Conservation (phyloP, 1,140 invertebrate species). For the Drosophila yakuba region DNA sequence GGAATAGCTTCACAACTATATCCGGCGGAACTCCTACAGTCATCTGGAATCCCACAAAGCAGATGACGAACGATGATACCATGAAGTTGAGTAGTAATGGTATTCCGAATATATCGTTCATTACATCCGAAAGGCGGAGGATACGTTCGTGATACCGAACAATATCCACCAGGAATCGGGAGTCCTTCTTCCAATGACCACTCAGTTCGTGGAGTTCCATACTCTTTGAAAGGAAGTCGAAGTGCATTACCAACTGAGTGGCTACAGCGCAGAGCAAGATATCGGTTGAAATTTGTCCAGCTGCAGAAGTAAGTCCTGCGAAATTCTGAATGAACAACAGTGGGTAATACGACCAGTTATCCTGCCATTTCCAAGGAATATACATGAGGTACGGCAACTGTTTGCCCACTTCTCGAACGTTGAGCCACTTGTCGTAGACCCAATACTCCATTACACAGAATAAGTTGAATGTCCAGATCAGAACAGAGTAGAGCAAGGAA, state of each 20-base stretch:
- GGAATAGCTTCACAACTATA: constrained; percentile 46
- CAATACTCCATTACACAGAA: constrained; percentile 51
- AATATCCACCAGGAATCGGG: constrained; percentile 21
- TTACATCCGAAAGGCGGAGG: constrained; percentile 16
- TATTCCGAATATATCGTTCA: constrained; percentile 63
- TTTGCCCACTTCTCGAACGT: constrained; percentile 34
- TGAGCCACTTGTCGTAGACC: constrained; percentile 64
- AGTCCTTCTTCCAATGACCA: constrained; percentile 44
- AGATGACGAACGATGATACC: constrained; percentile 71
- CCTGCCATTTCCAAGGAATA: constrained; percentile 58
- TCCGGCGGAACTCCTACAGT: constrained; percentile 56
- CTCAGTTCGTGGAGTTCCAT: constrained; percentile 36
- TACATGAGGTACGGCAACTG: constrained; percentile 65
- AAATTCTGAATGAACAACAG: constrained; percentile 43
- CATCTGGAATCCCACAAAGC: constrained; percentile 78
- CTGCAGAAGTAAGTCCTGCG: constrained; percentile 60
- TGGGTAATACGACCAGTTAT: constrained; percentile 62
- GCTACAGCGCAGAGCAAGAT: constrained; percentile 58
- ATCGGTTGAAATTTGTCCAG: constrained; percentile 70
- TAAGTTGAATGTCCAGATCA: constrained; percentile 77
- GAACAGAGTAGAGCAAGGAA: constrained; percentile 52
- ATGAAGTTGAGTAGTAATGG: constrained; percentile 66
- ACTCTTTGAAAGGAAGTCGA: constrained; percentile 39
- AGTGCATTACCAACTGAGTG: constrained; percentile 72
- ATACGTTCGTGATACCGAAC: constrained; percentile 57